A percentile compares a stretch with the other conserved stretches of the same genome.
Conservation (phyloP, 2,797 vertebrate species). For the Diplodus puntazzo region DNA sequence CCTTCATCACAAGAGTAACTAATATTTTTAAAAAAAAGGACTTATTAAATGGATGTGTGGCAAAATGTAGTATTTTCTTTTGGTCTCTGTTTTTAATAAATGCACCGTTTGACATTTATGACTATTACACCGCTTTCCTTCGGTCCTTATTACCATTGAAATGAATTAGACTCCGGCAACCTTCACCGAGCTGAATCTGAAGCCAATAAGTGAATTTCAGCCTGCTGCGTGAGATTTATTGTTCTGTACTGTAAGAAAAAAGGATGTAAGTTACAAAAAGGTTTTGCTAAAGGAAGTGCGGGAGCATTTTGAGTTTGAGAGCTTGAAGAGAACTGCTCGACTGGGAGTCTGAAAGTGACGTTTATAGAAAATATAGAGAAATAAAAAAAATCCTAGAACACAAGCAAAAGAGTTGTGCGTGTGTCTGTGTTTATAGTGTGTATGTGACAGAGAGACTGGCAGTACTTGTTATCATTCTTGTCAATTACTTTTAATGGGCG, state of each 20-base stretch:
- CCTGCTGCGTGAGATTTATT: slow-evolving; percentile 28
- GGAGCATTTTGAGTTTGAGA: slow-evolving; percentile 34
- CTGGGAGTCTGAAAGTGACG: slow-evolving; percentile 31
- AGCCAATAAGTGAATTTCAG: slow-evolving; percentile 34
- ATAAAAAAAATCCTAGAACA: slow-evolving; percentile 11
- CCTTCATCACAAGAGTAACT: background rate
- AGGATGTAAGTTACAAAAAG: slow-evolving; percentile 20
- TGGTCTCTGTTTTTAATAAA: slow-evolving; percentile 37
- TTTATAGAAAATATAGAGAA: background rate
- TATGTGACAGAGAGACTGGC: slow-evolving; percentile 33
- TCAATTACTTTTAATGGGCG: slow-evolving; percentile 68
- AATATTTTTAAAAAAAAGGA: background rate
- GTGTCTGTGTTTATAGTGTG: slow-evolving; percentile 6
- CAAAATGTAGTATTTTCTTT: slow-evolving; percentile 4
- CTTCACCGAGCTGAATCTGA: slow-evolving; percentile 43
- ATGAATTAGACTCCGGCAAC: slow-evolving; percentile 55
- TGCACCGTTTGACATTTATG: slow-evolving; percentile 43
- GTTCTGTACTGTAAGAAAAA: slow-evolving; percentile 26
- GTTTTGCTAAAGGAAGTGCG: slow-evolving; percentile 33
- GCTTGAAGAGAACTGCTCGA: slow-evolving; percentile 35
- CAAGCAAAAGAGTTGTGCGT: slow-evolving; percentile 19
- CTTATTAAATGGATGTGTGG: slow-evolving; percentile 8
- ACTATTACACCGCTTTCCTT: slow-evolving; percentile 45
- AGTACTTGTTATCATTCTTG: slow-evolving; percentile 49
- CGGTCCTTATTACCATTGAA: slow-evolving; percentile 38